phyloP scores from a whole-genome alignment of 2,797 vertebrate species.

The Coccyzus lansbergi region DNA sequence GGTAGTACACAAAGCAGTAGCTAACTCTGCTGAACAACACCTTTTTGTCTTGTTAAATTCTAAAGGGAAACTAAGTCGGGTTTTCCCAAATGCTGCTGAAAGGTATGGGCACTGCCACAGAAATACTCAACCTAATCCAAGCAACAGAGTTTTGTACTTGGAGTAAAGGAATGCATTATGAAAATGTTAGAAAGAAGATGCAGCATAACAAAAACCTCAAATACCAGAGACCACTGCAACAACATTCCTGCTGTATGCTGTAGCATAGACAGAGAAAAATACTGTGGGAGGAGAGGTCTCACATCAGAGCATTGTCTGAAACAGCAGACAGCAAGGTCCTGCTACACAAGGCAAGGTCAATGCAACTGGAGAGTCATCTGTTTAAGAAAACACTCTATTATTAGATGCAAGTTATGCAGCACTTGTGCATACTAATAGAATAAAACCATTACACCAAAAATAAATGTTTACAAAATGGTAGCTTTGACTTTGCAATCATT shows the following conservation, averaged over 20 bases:
- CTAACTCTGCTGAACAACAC: background rate
- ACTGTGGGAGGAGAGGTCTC: slow-evolving; percentile 47
- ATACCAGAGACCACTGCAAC: slow-evolving; percentile 43
- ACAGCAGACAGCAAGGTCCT: slow-evolving; percentile 62
- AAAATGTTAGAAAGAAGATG: slow-evolving; percentile 42
- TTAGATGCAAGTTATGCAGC: slow-evolving; percentile 73
- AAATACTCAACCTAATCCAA: slow-evolving; percentile 18
- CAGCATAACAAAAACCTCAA: slow-evolving; percentile 47
- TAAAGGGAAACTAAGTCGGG: background rate
- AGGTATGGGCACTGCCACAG: background rate
- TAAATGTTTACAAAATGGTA: slow-evolving; percentile 48
- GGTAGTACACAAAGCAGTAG: background rate
- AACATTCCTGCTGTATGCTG: slow-evolving; percentile 48
- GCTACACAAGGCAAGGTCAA: slow-evolving; percentile 63
- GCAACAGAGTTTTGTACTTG: slow-evolving; percentile 18
- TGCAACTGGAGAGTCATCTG: slow-evolving; percentile 63
- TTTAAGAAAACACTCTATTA: slow-evolving; percentile 72
- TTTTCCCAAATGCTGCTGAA: slow-evolving; percentile 20
- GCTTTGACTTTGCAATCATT: background rate
- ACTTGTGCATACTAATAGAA: slow-evolving; percentile 60
- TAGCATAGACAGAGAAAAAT: slow-evolving; percentile 37
- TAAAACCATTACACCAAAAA: slow-evolving; percentile 55
- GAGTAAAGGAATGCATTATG: slow-evolving; percentile 44
- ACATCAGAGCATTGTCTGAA: slow-evolving; percentile 57
- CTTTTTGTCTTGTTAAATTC: slow-evolving; percentile 6